These are phyloP conservation scores for Burhinus bistriatus DNA, from an alignment of 2,113 vertebrate genomes.

Conservation along the genomic window DNA sequence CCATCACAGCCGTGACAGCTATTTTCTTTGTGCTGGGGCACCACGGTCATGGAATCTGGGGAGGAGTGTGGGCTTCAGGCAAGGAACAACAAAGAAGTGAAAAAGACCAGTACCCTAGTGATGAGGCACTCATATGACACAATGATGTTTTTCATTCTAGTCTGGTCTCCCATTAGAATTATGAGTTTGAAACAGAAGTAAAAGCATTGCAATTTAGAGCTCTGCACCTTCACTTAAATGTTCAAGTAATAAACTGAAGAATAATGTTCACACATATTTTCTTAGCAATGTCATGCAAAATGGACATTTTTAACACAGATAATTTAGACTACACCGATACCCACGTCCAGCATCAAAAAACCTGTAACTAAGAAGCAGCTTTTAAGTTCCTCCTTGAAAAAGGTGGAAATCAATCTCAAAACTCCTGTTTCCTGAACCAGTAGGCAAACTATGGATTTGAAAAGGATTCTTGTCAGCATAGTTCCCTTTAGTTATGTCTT, in stretches of 20 bases:
- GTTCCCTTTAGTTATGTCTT: background rate
- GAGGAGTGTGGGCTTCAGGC: background rate
- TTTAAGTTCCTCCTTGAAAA: background rate
- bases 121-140: background rate
- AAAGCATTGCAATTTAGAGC: background rate
- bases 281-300: background rate
- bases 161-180: background rate
- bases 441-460: background rate
- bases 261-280: background rate
- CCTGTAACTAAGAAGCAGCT: background rate
- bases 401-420: background rate
- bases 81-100: background rate
- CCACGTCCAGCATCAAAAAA: background rate
- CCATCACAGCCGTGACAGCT: rapidly evolving
- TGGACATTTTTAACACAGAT: background rate
- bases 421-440: background rate
- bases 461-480: background rate
- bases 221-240: background rate
- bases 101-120: background rate
- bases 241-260: background rate
- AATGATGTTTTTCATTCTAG: background rate
- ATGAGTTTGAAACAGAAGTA: background rate
- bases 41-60: background rate
- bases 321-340: background rate
- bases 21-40: background rate